Percentiles rank a stretch among this genome's conserved stretches.
Evolutionary conservation across 2,888 invertebrate genomes (phyloP).

Genomic region (Limnephilus rhombicus): DNA sequence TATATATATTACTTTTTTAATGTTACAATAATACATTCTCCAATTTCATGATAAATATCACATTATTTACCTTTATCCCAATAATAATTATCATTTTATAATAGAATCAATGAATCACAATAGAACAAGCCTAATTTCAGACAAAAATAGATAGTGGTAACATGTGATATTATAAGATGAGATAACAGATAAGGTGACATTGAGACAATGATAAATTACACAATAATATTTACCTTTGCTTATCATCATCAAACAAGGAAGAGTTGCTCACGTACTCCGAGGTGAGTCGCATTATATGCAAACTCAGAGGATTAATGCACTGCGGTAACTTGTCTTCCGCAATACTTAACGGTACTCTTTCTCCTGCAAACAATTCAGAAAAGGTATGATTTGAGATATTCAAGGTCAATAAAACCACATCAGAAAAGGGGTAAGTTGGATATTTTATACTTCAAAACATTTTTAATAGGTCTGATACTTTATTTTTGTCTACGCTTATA

Average conservation of each 20-base stretch:
- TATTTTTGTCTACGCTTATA: no score
- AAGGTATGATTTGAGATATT: neutral
- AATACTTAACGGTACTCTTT: slow-evolving; percentile 94
- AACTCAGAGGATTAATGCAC: slow-evolving; percentile 94
- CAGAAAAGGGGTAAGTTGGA: no score
- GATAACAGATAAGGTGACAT: neutral
- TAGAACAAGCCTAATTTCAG: neutral
- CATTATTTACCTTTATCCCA: neutral
- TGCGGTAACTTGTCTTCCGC: slow-evolving; percentile 96
- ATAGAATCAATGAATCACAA: neutral
- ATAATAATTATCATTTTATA: neutral
- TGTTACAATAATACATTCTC: neutral
- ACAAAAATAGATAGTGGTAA: neutral
- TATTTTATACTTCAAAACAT: no score
- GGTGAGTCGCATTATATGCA: slow-evolving; percentile 96
- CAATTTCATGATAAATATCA: neutral
- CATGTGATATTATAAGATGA: neutral
- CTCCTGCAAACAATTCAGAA: slow-evolving; percentile 77
- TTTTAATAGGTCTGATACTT: no score
- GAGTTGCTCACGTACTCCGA: slow-evolving; percentile 91
- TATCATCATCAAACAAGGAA: slow-evolving; percentile 72
- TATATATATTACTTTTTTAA: neutral
- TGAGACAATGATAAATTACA: neutral
- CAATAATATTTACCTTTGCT: slow-evolving; percentile 71
- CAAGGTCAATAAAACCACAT: no score